A percentile compares a stretch with the other conserved stretches of the same genome.
These are phyloP conservation scores for Nephrotoma guestfalica DNA, from an alignment of 2,888 invertebrate genomes.

Conservation along the genomic window DNA sequence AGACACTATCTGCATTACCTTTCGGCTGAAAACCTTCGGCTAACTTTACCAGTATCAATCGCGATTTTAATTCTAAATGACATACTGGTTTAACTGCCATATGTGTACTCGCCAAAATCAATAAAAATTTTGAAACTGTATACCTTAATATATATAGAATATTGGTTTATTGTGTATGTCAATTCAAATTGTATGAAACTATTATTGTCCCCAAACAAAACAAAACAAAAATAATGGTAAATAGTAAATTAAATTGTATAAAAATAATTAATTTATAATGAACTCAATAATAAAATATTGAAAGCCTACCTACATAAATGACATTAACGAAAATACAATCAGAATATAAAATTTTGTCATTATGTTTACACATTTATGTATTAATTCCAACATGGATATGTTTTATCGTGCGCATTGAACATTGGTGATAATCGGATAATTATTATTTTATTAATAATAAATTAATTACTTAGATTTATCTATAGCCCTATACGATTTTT, in stretches of 20 bases:
- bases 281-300: background rate
- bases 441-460: background rate
- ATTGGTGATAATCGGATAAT: background rate
- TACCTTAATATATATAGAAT: background rate
- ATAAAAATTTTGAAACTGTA: background rate
- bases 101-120: background rate
- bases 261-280: background rate
- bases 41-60: too few relatives aligned
- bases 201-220: background rate
- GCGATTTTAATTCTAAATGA: too few relatives aligned
- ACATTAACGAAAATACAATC: background rate
- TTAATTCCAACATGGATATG: background rate
- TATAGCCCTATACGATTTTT: background rate
- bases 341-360: background rate
- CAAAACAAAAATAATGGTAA: background rate
- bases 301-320: background rate
- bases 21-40: too few relatives aligned
- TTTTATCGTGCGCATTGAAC: background rate
- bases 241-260: background rate
- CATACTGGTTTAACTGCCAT: too few relatives aligned
- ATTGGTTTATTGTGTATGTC: background rate
- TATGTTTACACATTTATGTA: background rate
- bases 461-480: background rate
- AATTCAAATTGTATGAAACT: background rate
- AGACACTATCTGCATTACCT: too few relatives aligned